Evolutionary conservation across 2,888 invertebrate genomes (phyloP).

Genomic region (Drosophila pseudotalamancana): DNA sequence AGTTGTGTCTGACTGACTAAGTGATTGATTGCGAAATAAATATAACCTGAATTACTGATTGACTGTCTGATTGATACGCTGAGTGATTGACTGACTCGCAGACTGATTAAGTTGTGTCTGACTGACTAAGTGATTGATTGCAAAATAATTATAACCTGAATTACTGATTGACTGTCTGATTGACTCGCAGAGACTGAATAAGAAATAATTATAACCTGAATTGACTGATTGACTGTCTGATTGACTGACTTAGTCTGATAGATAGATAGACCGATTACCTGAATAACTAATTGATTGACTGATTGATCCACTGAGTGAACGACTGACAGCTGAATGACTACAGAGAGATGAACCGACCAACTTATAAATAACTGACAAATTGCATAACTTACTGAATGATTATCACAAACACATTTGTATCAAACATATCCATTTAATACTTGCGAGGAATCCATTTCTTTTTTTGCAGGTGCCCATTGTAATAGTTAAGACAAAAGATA

Average conservation of each 20-base stretch:
- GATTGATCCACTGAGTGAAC: neutral
- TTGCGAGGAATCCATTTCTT: neutral
- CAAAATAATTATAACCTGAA: neutral
- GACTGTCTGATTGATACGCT: neutral
- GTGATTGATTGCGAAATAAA: neutral
- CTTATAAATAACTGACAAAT: neutral
- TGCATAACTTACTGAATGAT: neutral
- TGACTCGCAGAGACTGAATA: no score
- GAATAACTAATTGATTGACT: neutral
- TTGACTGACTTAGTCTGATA: neutral
- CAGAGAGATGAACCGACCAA: neutral
- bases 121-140: neutral
- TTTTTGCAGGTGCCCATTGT: slow-evolving; percentile 89
- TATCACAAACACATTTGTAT: no score
- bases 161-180: neutral
- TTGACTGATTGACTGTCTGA: neutral
- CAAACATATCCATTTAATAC: no score
- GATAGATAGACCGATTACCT: neutral
- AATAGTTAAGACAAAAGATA: slow-evolving; percentile 95
- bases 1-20: neutral
- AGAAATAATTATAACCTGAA: no score
- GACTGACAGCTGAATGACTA: neutral
- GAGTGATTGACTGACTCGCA: neutral
- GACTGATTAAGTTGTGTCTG: no score
- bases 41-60: neutral